Evolutionary conservation across 2,888 invertebrate species (phyloP), one percentile per base, ranked within the genome.

Genomic region (Pediacus dermestoides): DNA sequence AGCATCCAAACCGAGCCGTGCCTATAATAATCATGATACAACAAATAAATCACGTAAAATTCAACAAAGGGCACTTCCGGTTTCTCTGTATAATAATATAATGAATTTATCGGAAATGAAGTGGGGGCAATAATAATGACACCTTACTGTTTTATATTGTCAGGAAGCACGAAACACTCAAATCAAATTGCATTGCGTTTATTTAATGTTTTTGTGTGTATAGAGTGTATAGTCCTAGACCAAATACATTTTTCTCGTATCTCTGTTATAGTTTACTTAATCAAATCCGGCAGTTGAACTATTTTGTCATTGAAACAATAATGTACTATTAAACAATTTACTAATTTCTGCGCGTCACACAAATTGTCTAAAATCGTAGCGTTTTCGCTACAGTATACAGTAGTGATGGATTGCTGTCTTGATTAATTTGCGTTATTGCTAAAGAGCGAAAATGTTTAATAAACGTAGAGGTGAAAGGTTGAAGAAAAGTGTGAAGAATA

Each of bases 51-150:
- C n/a, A n/a, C n/a, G n/a, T n/a, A n/a, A 22, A 38, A 46, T 42
- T 46, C 42, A 46, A 55, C 53, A 53, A 60, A 58, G 55, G 53
- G 54, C 47, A 51, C 54, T 61, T 62, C 62, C 62, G 59, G 44
- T 32, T 42, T 30, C 34, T 42, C 48, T 58, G 4, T 23, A 10
- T 23, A 3, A 4, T n/a, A 7, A 9, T 23, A 8, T 6, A 6
- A 18, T n/a, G 10, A 23, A 9, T 6, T 23, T 23, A 9, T 58
- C 57, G 61, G 61, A 62, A 59, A 55, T 58, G 46, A 47, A 53
- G 53, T 50, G 56, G 57, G 54, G 53, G 42, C 30, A 42, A 49
- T 53, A 50, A 50, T 43, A 56, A 51, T 42, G 42, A 51, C 50
- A 50, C 45, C 46, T 42, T 10, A n/a, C 23, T 23, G n/a, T 23